A percentile compares a stretch with the other conserved stretches of the same genome.
Conservation (phyloP, 2,888 invertebrate species). For the Rhagium mordax region DNA sequence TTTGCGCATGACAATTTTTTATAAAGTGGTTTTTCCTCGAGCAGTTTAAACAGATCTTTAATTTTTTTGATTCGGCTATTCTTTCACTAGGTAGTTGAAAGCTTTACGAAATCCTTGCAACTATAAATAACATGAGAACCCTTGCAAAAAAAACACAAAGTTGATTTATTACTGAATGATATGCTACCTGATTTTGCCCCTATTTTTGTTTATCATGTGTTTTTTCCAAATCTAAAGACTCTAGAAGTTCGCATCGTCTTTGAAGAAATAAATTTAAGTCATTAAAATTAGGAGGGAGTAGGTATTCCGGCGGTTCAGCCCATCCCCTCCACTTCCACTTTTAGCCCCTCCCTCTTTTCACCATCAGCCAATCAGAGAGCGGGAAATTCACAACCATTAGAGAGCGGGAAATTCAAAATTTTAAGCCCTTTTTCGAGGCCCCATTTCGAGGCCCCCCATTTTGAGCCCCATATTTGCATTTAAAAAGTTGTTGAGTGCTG, state of each 20-base stretch:
- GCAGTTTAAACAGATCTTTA: conserved; percentile 12
- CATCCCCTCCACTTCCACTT: too few relatives aligned
- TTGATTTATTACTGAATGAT: not conserved
- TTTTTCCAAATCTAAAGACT: not conserved
- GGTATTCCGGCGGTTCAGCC: too few relatives aligned
- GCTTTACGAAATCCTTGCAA: not conserved
- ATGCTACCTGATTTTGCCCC: not conserved
- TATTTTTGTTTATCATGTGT: not conserved
- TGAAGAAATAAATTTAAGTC: not conserved
- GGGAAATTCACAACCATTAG: too few relatives aligned
- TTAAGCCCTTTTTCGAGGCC: too few relatives aligned
- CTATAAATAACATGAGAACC: conserved; percentile 1
- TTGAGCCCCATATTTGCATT: too few relatives aligned
- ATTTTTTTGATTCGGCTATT: conserved; percentile 3
- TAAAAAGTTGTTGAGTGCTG: too few relatives aligned
- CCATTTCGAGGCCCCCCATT: too few relatives aligned
- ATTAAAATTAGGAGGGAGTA: not conserved
- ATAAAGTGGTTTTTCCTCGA: not conserved
- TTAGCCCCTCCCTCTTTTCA: too few relatives aligned
- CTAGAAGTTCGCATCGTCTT: not conserved
- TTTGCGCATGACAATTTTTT: not conserved
- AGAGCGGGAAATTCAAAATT: too few relatives aligned
- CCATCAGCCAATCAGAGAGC: too few relatives aligned
- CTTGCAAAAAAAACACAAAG: not conserved
- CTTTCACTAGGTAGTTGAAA: not conserved